Evolutionary conservation across 2,113 vertebrate genomes (phyloP).

Genomic region (Coptodon bakossiorum): DNA sequence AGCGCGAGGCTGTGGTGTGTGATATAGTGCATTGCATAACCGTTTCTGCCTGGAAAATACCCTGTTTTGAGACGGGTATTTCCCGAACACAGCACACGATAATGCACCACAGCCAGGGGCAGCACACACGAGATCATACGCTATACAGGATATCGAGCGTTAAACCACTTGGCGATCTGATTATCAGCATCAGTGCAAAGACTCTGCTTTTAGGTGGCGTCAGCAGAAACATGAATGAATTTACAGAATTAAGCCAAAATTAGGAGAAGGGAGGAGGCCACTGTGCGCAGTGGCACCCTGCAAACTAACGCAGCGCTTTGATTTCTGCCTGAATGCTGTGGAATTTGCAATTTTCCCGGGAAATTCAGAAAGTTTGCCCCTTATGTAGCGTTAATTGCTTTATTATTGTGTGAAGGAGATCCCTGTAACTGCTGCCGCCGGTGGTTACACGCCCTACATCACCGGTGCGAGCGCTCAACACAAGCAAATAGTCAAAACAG

Average conservation of each 20-base stretch:
- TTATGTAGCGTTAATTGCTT: not conserved
- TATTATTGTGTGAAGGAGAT: not conserved
- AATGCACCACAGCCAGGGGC: not conserved
- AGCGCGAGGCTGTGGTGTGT: not conserved
- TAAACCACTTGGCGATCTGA: not conserved
- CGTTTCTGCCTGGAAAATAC: constrained; percentile 12
- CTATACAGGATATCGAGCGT: fast-evolving
- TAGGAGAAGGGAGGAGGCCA: not conserved
- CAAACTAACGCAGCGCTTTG: not conserved
- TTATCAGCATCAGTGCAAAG: not conserved
- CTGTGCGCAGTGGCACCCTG: not conserved
- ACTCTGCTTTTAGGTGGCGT: not conserved
- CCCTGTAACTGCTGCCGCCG: not conserved
- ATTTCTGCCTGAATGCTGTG: not conserved
- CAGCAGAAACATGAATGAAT: not conserved
- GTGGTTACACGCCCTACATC: constrained; percentile 30
- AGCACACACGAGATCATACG: not conserved
- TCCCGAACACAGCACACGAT: not conserved
- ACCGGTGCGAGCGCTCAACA: not conserved
- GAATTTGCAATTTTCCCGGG: not conserved
- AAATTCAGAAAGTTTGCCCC: not conserved
- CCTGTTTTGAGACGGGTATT: not conserved
- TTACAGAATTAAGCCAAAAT: not conserved
- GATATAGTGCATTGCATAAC: constrained; percentile 15
- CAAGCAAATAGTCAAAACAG: constrained; percentile 1